Conservation (phyloP, 2,113 vertebrate genomes). For the Thamnophis sirtalis region DNA sequence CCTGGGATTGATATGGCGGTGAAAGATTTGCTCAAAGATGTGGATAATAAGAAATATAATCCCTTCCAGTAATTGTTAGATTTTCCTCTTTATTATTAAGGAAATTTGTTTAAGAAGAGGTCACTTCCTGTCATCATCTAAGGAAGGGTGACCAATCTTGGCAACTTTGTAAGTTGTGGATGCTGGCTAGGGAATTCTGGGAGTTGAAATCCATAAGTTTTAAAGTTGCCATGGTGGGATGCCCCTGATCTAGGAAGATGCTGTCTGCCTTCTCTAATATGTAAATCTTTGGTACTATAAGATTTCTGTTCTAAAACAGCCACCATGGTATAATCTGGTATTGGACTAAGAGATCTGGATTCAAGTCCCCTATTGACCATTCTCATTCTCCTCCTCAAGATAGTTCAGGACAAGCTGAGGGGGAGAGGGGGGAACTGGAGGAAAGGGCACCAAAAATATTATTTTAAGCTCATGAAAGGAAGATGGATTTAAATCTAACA, state of each 20-base stretch:
- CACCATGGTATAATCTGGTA: background rate
- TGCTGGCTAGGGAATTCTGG: background rate
- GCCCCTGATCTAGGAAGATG: background rate
- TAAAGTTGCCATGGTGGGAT: background rate
- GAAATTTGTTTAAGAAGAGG: background rate
- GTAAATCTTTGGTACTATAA: background rate
- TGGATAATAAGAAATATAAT: background rate
- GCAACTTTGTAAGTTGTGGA: background rate
- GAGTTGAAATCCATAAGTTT: background rate
- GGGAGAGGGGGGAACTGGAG: background rate
- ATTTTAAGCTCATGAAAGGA: background rate
- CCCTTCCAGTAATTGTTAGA: background rate
- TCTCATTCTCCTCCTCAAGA: background rate
- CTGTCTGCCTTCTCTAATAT: background rate
- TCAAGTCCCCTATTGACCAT: background rate
- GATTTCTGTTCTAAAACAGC: background rate
- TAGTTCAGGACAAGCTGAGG: background rate
- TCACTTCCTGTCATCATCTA: background rate
- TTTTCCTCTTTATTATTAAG: background rate
- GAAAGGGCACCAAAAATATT: background rate
- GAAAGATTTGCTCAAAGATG: background rate
- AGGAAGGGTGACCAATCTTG: background rate
- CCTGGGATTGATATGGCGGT: background rate
- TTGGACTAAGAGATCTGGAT: background rate
- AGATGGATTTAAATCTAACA: background rate